Evolutionary conservation across 2,797 vertebrate species (phyloP).

Genomic region (Oreortyx pictus): DNA sequence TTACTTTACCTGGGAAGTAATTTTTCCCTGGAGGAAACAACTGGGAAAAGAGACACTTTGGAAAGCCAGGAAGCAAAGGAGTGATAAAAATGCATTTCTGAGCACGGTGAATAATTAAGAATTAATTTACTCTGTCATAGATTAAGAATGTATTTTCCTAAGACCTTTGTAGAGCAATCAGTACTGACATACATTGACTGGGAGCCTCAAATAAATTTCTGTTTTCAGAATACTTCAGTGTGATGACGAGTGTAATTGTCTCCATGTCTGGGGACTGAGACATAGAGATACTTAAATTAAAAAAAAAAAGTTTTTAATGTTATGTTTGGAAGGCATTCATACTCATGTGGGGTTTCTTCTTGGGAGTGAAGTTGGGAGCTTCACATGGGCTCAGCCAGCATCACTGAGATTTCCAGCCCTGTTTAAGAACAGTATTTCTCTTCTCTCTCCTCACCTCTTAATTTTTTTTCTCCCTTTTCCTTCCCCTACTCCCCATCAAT

Average conservation of each 20-base stretch:
- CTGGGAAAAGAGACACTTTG: neutral
- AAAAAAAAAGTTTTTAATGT: neutral
- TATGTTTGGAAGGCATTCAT: neutral
- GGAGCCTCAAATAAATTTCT: neutral
- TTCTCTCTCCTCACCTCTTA: neutral
- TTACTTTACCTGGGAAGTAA: constrained; percentile 33
- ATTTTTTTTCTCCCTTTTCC: neutral
- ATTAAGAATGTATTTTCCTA: neutral
- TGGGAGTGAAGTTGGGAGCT: neutral
- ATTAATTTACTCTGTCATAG: constrained; percentile 6
- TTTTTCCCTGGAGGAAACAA: constrained; percentile 56
- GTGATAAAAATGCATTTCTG: constrained; percentile 6
- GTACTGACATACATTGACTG: neutral
- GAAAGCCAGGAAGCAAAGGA: constrained; percentile 50
- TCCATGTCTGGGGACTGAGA: neutral
- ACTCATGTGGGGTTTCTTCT: neutral
- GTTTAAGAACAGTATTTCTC: neutral
- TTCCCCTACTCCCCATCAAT: neutral
- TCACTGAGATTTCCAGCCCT: neutral
- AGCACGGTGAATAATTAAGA: constrained; percentile 31
- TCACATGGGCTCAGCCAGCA: neutral
- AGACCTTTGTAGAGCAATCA: neutral
- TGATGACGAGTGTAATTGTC: neutral
- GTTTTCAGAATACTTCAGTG: neutral
- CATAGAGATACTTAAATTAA: neutral